phyloP scores from a whole-genome alignment of 2,797 vertebrate species.

The Neosalanx taihuensis region DNA sequence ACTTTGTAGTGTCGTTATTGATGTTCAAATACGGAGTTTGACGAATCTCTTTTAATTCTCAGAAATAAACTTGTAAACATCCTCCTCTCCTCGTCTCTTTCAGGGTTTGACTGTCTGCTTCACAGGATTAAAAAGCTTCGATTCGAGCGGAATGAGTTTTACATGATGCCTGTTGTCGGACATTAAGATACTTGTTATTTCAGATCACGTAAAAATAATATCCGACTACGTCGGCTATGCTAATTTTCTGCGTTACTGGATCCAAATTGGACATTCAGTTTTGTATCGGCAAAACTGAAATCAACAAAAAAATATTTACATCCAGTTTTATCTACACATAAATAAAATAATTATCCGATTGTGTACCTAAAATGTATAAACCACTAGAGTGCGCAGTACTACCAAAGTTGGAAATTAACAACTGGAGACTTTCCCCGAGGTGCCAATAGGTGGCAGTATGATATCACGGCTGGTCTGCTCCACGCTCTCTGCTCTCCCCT shows the following conservation, averaged over 20 bases:
- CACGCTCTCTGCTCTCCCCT: constrained; percentile 40
- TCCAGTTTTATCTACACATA: background rate
- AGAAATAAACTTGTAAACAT: constrained; percentile 59
- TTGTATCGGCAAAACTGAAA: background rate
- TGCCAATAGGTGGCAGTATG: constrained; percentile 41
- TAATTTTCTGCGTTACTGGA: too few species aligned
- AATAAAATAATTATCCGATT: background rate
- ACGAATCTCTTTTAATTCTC: constrained; percentile 33
- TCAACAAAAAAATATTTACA: background rate
- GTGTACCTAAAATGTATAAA: background rate
- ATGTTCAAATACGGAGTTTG: constrained; percentile 29
- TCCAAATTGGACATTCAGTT: too few species aligned
- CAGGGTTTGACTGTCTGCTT: too few species aligned
- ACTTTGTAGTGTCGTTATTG: constrained; percentile 39
- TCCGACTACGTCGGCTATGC: too few species aligned
- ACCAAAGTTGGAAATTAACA: background rate
- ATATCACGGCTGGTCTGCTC: constrained; percentile 13
- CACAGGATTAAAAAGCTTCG: background rate
- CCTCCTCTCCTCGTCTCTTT: background rate
- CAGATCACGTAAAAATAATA: too few species aligned
- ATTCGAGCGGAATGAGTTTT: background rate
- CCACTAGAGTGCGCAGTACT: constrained; percentile 32
- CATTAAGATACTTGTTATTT: too few species aligned
- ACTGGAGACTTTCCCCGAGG: background rate
- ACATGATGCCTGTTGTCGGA: too few species aligned